Evolutionary conservation across 2,113 vertebrate species (phyloP).

Genomic region (Hydropotes inermis): DNA sequence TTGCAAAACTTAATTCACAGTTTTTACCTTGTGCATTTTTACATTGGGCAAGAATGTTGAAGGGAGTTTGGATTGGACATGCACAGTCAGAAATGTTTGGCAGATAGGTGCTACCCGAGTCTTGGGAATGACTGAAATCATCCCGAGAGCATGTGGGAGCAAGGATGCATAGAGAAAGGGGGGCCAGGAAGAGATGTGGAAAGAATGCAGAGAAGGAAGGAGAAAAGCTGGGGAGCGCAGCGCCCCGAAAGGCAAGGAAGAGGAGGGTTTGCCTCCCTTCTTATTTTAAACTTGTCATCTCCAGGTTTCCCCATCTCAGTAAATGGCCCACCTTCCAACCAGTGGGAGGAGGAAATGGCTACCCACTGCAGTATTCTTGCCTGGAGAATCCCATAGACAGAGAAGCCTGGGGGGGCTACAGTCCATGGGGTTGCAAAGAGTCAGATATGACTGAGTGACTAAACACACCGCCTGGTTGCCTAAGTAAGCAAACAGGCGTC

Average conservation of each 20-base stretch:
- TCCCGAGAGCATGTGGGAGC: neutral
- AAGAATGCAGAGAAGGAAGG: neutral
- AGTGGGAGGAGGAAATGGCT: neutral
- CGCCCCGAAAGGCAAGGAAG: neutral
- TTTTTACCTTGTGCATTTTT: neutral
- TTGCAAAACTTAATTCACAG: neutral
- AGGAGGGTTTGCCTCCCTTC: neutral
- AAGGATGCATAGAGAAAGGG: neutral
- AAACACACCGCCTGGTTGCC: neutral
- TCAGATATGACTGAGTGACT: accelerated
- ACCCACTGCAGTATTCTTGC: neutral
- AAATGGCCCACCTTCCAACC: neutral
- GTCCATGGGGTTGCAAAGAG: neutral
- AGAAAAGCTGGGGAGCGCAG: neutral
- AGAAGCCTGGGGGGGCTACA: neutral
- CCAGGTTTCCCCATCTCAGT: neutral
- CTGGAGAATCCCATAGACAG: neutral
- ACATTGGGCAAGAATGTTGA: neutral
- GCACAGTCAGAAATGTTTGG: neutral
- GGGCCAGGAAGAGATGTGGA: neutral
- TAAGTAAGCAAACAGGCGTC: neutral
- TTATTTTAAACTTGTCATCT: neutral
- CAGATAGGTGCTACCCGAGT: neutral
- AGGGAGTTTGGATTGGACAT: neutral
- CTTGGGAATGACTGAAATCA: neutral